Base-by-base conservation (phyloP, 2,888 invertebrate genomes). In the Patella depressa region DNA sequence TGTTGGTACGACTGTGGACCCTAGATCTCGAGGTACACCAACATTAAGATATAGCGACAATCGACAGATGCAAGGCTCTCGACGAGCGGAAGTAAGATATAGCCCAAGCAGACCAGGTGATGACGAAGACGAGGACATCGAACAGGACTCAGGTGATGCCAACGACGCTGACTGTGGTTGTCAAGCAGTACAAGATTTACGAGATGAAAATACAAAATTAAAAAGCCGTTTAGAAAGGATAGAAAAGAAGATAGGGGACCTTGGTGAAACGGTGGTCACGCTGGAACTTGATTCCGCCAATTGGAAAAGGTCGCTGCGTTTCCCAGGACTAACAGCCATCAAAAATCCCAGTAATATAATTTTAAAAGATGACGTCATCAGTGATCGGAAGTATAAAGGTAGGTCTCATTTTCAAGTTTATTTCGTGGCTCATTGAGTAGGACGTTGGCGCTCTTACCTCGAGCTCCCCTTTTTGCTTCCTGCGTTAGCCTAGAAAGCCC, bases 321-420 rank as follows among this genome's bases (percentile, higher is more conserved):
- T 78, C 71, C 78, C 78, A 2, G 73, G 73, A n/a, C 72, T 78
- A n/a, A 72, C 54, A 12, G 72, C 65, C 15, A 19, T 74, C 17
- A 69, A 75, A 11, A 53, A 54, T 29, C 72, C 75, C 0, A 57
- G 69, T 15, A 73, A 69, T 14, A 73, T 72, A 17, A 55, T 45
- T 11, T 19, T 72, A 15, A 72, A 57, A 15, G 73, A 69, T 57
- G 73, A 65, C 7, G 73, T 54, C 14, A 59, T 54, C 29, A 72
- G 57, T 57, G 73, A 57, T n/a, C 72, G 73, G 45, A 78, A 72
- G 4, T 78, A 72, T n/a, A 71, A 76, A 72, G 78, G 78, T 78
- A 71, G 73, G 72, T 29, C 11, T 7, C 19, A 5, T 7, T 17
- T 57, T 57, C 9, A 17, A 4, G 17, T 7, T 57, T 57, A 15